Evolutionary conservation across 1,140 invertebrate genomes (phyloP), one percentile per base, ranked within the genome.

Genomic region (Gonatopus flavifemur): DNA sequence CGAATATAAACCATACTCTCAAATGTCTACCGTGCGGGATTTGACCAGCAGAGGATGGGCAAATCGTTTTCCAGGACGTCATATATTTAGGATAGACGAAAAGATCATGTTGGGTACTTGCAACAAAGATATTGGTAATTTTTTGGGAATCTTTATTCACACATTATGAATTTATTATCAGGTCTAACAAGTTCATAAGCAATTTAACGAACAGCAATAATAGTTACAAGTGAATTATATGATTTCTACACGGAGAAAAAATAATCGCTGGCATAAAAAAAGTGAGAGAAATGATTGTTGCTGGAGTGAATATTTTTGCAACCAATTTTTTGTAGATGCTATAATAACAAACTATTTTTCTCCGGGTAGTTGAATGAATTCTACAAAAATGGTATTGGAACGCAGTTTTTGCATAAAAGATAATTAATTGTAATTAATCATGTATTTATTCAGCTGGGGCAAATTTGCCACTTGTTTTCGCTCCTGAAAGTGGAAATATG

Each of bases 401-500:
- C 42, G 18, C 22, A 5, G 22, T 15, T 36, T 36, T 46, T 10
- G 5, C 31, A n/a, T 31, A 28, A 49, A 47, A 16, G 13, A 30
- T 39, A 39, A 16, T 50, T 22, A 51, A 55, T 47, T 42, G 24
- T 46, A 44, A 36, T 57, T 33, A 52, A 57, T 50, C 43, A 30
- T 53, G 33, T 49, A 12, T 38, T 64, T 61, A 69, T 69, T 30
- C 62, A 92, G 89, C 88, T 66, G 89, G 87, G 13, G 86, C 89
- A 8, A 84, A 88, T 74, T 80, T 93, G 49, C 86, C 87, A 0
- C 71, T 96, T 20, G 86, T 91, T 40, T 94, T 96, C 66, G 91
- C 94, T 1, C 93, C 94, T 1, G 91, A 96, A 72, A 93, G 90
- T 69, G 93, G 94, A 13, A 94, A 94, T 70, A 97, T 98, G 94